Evolutionary conservation across 2,113 vertebrate species (phyloP).

Genomic region (Felis chaus): DNA sequence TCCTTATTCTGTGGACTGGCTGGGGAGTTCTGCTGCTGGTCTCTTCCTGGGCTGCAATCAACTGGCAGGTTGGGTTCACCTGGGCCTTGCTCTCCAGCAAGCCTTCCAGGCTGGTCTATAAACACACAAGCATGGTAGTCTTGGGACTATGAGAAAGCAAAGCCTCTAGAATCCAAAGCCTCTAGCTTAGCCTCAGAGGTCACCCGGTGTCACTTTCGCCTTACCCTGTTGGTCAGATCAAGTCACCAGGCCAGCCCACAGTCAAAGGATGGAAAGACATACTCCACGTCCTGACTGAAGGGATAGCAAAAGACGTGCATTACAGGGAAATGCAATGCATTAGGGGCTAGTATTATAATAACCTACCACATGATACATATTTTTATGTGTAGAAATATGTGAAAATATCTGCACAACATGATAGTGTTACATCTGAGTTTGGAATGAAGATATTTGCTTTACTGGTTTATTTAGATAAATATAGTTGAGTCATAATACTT

Average conservation of each 20-base stretch:
- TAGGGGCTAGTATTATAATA: background rate
- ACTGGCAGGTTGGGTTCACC: background rate
- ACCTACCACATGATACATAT: background rate
- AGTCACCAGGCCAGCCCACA: background rate
- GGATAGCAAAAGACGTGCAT: background rate
- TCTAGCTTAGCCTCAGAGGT: background rate
- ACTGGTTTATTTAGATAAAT: slow-evolving; percentile 64
- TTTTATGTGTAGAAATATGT: background rate
- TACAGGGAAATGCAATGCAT: background rate
- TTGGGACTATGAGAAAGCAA: background rate
- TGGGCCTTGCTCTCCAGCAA: background rate
- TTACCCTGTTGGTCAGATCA: background rate
- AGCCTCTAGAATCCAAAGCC: background rate
- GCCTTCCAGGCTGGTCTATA: background rate
- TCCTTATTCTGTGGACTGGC: background rate
- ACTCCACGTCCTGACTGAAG: background rate
- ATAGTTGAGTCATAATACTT: slow-evolving; percentile 60
- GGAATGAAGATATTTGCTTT: slow-evolving; percentile 34
- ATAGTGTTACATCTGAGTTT: slow-evolving; percentile 36
- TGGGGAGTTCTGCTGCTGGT: background rate
- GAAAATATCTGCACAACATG: background rate
- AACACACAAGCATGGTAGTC: background rate
- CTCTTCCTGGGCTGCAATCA: background rate
- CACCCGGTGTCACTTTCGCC: background rate
- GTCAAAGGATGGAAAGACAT: background rate